Evolutionary conservation across 2,797 vertebrate species (phyloP).

Genomic region (Schizopygopsis pylzovi): DNA sequence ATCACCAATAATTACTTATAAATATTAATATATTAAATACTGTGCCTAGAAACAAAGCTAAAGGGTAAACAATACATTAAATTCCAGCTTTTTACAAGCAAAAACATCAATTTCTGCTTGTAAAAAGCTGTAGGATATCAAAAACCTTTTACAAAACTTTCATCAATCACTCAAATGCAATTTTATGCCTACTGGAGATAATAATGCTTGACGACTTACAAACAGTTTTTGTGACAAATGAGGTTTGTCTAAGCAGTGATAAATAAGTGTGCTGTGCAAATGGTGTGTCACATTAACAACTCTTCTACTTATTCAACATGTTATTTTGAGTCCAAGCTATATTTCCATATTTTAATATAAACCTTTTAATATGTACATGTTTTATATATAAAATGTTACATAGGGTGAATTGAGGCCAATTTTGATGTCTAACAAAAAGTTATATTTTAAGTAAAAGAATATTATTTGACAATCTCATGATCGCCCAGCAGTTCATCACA

Average conservation of each 20-base stretch:
- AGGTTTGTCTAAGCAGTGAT: constrained; percentile 31
- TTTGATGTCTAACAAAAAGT: background rate
- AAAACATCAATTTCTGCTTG: background rate
- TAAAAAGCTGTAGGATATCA: constrained; percentile 26
- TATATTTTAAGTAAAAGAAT: background rate
- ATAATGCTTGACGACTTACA: constrained; percentile 24
- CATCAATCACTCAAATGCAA: constrained; percentile 36
- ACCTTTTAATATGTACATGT: background rate
- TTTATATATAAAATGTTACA: background rate
- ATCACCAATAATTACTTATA: background rate
- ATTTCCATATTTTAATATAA: background rate
- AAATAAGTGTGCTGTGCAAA: constrained; percentile 22
- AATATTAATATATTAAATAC: background rate
- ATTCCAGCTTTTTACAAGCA: background rate
- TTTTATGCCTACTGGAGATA: constrained; percentile 35
- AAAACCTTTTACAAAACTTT: constrained; percentile 23
- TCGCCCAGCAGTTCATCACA: background rate
- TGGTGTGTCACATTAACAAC: background rate
- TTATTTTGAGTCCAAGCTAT: constrained; percentile 3
- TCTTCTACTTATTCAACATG: constrained; percentile 9
- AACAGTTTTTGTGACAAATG: constrained; percentile 28
- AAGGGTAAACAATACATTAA: constrained; percentile 1
- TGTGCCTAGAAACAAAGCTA: background rate
- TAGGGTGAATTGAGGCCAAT: background rate
- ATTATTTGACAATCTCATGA: background rate